phyloP scores from a whole-genome alignment of 2,888 invertebrate genomes.

The Phasia obesa region DNA sequence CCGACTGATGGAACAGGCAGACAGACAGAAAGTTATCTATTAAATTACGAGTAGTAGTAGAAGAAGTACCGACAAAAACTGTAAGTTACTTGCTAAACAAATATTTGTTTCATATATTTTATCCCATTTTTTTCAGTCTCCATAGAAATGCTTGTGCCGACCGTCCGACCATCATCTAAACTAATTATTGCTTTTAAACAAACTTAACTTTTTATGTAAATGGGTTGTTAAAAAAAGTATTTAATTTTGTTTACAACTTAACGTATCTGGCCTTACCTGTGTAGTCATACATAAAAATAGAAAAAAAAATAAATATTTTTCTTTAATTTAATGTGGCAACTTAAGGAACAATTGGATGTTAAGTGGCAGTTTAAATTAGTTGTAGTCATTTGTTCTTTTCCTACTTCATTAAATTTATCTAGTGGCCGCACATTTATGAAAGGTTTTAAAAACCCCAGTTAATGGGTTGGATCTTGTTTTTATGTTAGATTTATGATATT shows the following conservation, averaged over 20 bases:
- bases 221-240: slow-evolving; percentile 13
- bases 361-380: slow-evolving; percentile 19
- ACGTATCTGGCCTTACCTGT: slow-evolving; percentile 33
- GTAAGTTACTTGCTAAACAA: slow-evolving; percentile 28
- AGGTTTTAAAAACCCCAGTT: neutral
- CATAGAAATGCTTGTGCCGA: slow-evolving; percentile 33
- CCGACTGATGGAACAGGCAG: slow-evolving; percentile 23
- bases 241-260: slow-evolving; percentile 22
- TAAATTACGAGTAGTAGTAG: too few species aligned
- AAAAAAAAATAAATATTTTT: slow-evolving; percentile 33
- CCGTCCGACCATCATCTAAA: slow-evolving; percentile 48
- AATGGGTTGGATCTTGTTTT: slow-evolving; percentile 44
- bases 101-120: slow-evolving; percentile 30
- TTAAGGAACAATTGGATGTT: slow-evolving; percentile 20
- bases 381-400: slow-evolving; percentile 13
- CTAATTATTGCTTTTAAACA: slow-evolving; percentile 42
- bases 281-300: slow-evolving; percentile 20
- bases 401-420: slow-evolving; percentile 29
- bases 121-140: neutral
- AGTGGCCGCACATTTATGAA: neutral
- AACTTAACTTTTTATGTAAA: slow-evolving; percentile 22
- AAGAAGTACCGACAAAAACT: slow-evolving; percentile 8
- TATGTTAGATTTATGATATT: slow-evolving; percentile 49
- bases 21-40: slow-evolving; percentile 1
- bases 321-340: slow-evolving; percentile 38